Evolutionary conservation across 2,888 invertebrate species (phyloP).

Genomic region (Chaitophorus viminalis): DNA sequence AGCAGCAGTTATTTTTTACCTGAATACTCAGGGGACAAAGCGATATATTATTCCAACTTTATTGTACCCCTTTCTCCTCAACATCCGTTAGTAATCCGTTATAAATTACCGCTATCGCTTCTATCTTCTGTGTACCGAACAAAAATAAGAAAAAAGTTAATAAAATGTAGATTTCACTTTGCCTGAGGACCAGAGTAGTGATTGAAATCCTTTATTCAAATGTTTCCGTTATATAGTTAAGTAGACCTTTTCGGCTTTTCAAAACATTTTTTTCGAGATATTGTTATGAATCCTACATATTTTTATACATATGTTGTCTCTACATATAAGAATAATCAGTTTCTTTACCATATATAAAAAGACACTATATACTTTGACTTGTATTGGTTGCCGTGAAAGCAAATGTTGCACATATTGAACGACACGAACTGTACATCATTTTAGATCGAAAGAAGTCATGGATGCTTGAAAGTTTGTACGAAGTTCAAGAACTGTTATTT

Average conservation of each 20-base stretch:
- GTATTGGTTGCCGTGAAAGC: background rate
- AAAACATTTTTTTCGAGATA: background rate
- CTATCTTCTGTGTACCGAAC: constrained; percentile 30
- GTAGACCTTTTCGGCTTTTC: constrained; percentile 5
- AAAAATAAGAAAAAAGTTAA: constrained; percentile 58
- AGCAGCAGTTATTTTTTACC: constrained; percentile 52
- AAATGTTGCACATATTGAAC: constrained; percentile 30
- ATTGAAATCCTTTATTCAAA: constrained; percentile 57
- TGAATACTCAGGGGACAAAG: constrained; percentile 58
- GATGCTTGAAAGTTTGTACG: constrained; percentile 21
- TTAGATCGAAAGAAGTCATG: constrained; percentile 31
- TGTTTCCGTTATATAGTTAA: constrained; percentile 3
- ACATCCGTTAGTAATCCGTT: constrained; percentile 57
- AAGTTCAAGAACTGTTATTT: constrained; percentile 45
- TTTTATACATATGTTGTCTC: constrained; percentile 4
- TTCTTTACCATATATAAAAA: background rate
- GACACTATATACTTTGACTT: background rate
- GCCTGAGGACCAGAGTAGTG: constrained; percentile 40
- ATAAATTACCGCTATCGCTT: constrained; percentile 57
- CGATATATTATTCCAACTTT: constrained; percentile 62
- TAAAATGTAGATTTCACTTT: constrained; percentile 61
- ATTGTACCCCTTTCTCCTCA: constrained; percentile 52
- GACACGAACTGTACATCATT: constrained; percentile 31
- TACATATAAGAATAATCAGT: constrained; percentile 6
- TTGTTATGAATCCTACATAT: constrained; percentile 18